Conservation (phyloP, 2,113 vertebrate species). For the Phalacrocorax pelagicus region DNA sequence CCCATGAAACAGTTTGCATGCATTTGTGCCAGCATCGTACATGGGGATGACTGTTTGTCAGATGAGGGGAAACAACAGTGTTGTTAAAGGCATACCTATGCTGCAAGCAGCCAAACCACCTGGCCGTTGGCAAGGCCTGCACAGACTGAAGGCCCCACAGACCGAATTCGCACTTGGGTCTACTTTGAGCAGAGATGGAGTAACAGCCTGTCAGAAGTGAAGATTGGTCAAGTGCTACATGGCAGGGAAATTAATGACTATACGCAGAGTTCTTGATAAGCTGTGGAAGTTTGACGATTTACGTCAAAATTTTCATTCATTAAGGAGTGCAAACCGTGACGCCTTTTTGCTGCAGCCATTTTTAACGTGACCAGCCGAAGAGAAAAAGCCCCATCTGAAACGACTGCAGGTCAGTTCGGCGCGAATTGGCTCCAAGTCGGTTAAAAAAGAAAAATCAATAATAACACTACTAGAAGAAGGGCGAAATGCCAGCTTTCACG, state of each 20-base stretch:
- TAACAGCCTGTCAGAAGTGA: too few species aligned
- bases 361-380: neutral
- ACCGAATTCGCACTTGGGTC: fast-evolving
- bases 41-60: fast-evolving
- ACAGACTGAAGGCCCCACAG: neutral
- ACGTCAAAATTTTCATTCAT: fast-evolving
- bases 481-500: fast-evolving
- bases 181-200: neutral
- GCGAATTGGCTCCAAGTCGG: too few species aligned
- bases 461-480: fast-evolving
- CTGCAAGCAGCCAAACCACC: neutral
- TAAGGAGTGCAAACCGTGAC: fast-evolving
- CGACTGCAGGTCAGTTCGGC: neutral
- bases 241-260: too few species aligned
- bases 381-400: neutral
- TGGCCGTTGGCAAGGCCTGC: neutral
- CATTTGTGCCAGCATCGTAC: fast-evolving
- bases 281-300: neutral
- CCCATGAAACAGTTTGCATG: fast-evolving
- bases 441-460: neutral
- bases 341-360: neutral
- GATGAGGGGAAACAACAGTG: fast-evolving
- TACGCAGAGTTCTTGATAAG: fast-evolving
- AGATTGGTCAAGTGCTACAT: fast-evolving
- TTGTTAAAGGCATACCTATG: fast-evolving